These are phyloP conservation scores for Druceiella hillmani DNA, from an alignment of 2,888 invertebrate genomes.

Conservation along the genomic window DNA sequence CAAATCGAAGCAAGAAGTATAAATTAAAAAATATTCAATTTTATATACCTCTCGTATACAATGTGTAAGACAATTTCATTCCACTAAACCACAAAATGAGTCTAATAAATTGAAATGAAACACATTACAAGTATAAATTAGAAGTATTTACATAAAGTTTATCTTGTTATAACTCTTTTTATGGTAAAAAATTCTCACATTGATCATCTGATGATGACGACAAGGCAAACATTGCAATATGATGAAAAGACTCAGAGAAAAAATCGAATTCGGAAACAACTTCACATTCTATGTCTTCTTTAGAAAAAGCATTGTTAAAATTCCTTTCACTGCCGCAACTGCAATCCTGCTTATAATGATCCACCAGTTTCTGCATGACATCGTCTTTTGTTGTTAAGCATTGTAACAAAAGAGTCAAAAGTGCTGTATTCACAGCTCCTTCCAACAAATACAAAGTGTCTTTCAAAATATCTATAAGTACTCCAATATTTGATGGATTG, in stretches of 20 bases:
- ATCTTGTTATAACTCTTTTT: slow-evolving; percentile 3
- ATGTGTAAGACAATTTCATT: no score
- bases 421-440: slow-evolving; percentile 59
- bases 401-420: slow-evolving; percentile 50
- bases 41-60: no score
- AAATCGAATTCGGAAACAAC: slow-evolving; percentile 60
- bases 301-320: slow-evolving; percentile 27
- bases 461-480: slow-evolving; percentile 54
- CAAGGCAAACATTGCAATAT: slow-evolving; percentile 66
- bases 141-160: no score
- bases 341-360: slow-evolving; percentile 30
- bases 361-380: slow-evolving; percentile 33
- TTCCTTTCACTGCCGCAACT: slow-evolving; percentile 31
- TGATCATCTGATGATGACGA: slow-evolving; percentile 48
- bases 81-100: no score
- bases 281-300: slow-evolving; percentile 42
- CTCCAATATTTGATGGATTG: slow-evolving; percentile 45
- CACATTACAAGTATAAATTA: no score
- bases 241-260: slow-evolving; percentile 60
- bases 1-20: no score
- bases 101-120: no score
- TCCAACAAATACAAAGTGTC: slow-evolving; percentile 60
- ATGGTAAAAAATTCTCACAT: slow-evolving; percentile 31
- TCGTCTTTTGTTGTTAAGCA: slow-evolving; percentile 35
- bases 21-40: no score